phyloP scores from a whole-genome alignment of 2,888 invertebrate genomes.

The Molorchus minor region DNA sequence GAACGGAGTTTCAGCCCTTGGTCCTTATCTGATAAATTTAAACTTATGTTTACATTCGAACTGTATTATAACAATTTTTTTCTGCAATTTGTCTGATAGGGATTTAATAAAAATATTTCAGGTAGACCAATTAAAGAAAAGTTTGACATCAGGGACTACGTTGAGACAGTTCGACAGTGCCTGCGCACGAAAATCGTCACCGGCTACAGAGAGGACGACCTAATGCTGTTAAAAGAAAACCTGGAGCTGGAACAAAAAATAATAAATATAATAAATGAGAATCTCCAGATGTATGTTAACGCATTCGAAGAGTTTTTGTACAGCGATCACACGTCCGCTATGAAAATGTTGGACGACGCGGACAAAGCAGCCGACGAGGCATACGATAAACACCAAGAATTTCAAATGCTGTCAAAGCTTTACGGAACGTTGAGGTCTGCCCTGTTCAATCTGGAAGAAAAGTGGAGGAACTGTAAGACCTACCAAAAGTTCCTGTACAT shows the following conservation, averaged over 20 bases:
- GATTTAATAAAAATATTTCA: too few species aligned
- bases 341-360: conserved; percentile 65
- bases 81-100: too few species aligned
- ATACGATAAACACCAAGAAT: conserved; percentile 63
- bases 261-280: conserved; percentile 63
- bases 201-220: conserved; percentile 59
- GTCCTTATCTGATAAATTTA: too few species aligned
- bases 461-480: conserved; percentile 70
- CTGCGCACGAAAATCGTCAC: conserved; percentile 61
- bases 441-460: conserved; percentile 70
- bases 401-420: conserved; percentile 62
- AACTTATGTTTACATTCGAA: too few species aligned
- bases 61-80: too few species aligned
- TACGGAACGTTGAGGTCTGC: conserved; percentile 58
- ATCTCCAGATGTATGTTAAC: conserved; percentile 66
- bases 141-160: conserved; percentile 69
- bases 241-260: conserved; percentile 65
- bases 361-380: conserved; percentile 65
- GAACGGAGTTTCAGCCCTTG: too few species aligned
- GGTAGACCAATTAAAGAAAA: conserved; percentile 68
- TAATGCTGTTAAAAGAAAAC: conserved; percentile 66
- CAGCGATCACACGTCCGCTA: conserved; percentile 70
- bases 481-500: conserved; percentile 75
- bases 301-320: conserved; percentile 70
- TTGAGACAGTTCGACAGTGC: conserved; percentile 61